A percentile compares a stretch with the other conserved stretches of the same genome.
Evolutionary conservation across 2,888 invertebrate species (phyloP).

Genomic region (Byasa hedistus): DNA sequence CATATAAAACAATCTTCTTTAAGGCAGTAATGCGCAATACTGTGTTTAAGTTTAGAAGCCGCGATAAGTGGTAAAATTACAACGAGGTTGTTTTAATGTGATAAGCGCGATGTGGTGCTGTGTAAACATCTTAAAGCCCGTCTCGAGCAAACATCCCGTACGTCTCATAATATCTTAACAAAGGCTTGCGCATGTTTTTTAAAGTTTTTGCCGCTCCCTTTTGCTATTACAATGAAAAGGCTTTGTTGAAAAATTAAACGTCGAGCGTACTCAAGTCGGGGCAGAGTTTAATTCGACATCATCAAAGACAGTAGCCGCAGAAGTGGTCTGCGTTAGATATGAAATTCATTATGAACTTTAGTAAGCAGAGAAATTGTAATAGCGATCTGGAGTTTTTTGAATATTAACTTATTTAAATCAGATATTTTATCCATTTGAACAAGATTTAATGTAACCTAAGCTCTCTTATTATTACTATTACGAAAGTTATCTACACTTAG

Average conservation of each 20-base stretch:
- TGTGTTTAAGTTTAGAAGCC: too few species aligned
- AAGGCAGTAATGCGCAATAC: too few species aligned
- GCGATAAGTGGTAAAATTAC: too few species aligned
- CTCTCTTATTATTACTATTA: neutral
- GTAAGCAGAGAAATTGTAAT: conserved; percentile 10
- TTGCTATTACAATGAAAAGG: neutral
- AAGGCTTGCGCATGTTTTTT: neutral
- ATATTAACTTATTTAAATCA: neutral
- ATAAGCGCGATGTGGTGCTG: too few species aligned
- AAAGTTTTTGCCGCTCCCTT: neutral
- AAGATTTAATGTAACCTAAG: neutral
- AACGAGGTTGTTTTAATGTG: too few species aligned
- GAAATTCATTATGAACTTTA: conserved; percentile 20
- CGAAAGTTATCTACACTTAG: too few species aligned
- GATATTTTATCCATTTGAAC: neutral
- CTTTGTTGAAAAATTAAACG: conserved; percentile 11
- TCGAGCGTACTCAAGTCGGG: conserved; percentile 3
- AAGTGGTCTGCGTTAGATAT: conserved; percentile 20
- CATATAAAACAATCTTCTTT: too few species aligned
- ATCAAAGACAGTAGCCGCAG: conserved; percentile 18
- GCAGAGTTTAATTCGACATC: conserved; percentile 15
- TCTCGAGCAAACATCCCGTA: too few species aligned
- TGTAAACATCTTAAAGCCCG: too few species aligned
- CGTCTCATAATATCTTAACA: too few species aligned
- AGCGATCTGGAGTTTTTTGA: neutral